Evolutionary conservation across 2,113 vertebrate species (phyloP), one percentile per base, ranked within the genome.

Genomic region (Psilopsiagon aurifrons): DNA sequence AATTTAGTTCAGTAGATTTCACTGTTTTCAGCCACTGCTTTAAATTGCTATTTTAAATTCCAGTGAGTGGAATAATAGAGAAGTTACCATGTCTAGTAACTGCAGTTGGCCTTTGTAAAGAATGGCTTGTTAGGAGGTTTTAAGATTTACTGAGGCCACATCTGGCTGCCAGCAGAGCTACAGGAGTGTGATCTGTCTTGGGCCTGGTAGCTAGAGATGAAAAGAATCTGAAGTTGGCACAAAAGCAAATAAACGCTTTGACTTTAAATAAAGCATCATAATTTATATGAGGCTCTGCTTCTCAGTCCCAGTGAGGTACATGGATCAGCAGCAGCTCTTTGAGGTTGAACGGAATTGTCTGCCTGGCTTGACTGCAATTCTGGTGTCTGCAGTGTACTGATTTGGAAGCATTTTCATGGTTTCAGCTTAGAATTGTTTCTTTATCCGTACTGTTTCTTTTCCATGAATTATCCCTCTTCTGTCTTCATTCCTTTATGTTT

Each of bases 221-320:
- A 98, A 98, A 98, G 96, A 95, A 96, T 97, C 97, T 94, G 97
- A 97, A 97, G 97, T 97, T 98, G 98, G 97, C 98, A 98, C 97
- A 95, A 98, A 98, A 98, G 98, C 97, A 98, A 98, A 97, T 98
- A 98, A 98, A 97, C 75, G 84, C 97, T 97, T 98, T 97, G 97
- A 97, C 97, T 98, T 98, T 97, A 98, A 98, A 97, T 98, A 98
- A 98, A 98, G 97, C 96, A 97, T 97, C 94, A 94, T 98, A 97
- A 98, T 98, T 98, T 98, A 98, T 97, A 97, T 95, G 91, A 97
- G 92, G 80, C 86, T 97, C 71, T 95, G 87, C 80, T 91, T 95
- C 97, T 95, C 84, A 91, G 13, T 95, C 94, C 97, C 97, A 88
- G 9, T 29, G 94, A 98, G 96, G 93, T 95, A 74, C 66, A 69